Base-by-base conservation (phyloP, 2,888 invertebrate species). In the Hemithea aestivaria region DNA sequence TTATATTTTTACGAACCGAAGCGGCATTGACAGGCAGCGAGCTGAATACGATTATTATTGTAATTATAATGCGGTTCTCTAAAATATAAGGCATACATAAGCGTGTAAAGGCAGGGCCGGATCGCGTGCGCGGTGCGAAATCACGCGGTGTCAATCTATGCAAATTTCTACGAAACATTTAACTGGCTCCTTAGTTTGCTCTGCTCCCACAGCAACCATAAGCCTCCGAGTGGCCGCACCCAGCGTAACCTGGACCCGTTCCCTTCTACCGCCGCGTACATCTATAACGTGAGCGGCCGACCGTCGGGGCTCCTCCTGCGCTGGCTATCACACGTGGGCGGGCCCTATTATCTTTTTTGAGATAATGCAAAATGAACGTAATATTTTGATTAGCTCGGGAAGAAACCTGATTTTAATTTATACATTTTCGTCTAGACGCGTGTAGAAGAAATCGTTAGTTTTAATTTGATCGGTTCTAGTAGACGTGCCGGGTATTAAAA, bases 81-180 rank as follows among this genome's bases (percentile, higher is more conserved):
- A 53, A 61, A 56, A 62, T 58, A 53, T 58, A 63, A 58, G 46
- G 53, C 47, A 51, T 54, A 51, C 51, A 54, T 63, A 63, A 60
- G 40, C 58, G 62, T 62, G 59, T 52, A 53, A 51, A 56, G 58
- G 51, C 49, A 51, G 48, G 56, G 56, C 41, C 8, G 53, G 62
- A 66, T 71, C 62, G 66, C 69, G 82, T 73, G 69, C 69, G 66
- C 64, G 55, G 57, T 53, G 58, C 66, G 60, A 62, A 75, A 80
- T 81, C 81, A 69, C 69, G 59, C 73, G 69, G 73, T 74, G 73
- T 77, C 80, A 77, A 84, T 85, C 83, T 85, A 87, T 85, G 87
- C 84, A 83, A 84, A 85, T 87, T 81, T 83, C 82, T 70, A 69
- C 69, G 83, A 85, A 87, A 73, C 76, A 73, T 80, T 83, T 79